Conservation (phyloP, 2,797 vertebrate species). For the Botia kubotai region DNA sequence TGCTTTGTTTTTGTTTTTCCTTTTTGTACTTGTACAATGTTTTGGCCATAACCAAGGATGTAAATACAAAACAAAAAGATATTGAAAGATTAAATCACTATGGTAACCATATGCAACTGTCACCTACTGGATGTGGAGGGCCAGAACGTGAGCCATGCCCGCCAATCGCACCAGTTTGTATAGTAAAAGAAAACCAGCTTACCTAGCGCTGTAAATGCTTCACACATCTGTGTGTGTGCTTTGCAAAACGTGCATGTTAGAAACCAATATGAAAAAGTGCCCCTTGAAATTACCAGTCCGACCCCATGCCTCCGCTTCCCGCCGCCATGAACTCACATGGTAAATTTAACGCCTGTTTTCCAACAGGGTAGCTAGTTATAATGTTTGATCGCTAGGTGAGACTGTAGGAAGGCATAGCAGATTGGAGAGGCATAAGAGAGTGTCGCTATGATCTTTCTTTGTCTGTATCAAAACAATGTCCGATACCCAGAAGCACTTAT, state of each 20-base stretch:
- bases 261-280: slow-evolving; percentile 65
- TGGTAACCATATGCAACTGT: slow-evolving; percentile 70
- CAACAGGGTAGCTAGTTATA: neutral
- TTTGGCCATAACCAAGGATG: slow-evolving; percentile 81
- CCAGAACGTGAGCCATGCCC: slow-evolving; percentile 57
- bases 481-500: slow-evolving; percentile 37
- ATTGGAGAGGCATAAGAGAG: neutral
- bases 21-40: slow-evolving; percentile 52
- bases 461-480: neutral
- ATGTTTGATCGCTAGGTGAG: slow-evolving; percentile 4
- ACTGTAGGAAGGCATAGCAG: neutral
- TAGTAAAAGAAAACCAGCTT: slow-evolving; percentile 58
- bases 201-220: slow-evolving; percentile 68
- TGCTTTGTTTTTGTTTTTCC: slow-evolving; percentile 68
- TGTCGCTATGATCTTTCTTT: neutral
- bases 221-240: slow-evolving; percentile 66
- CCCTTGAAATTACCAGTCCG: slow-evolving; percentile 73
- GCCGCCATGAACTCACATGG: slow-evolving; percentile 18
- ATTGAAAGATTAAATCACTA: slow-evolving; percentile 59
- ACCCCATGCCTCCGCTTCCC: slow-evolving; percentile 71
- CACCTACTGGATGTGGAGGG: slow-evolving; percentile 67
- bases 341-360: too few species aligned
- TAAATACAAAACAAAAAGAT: slow-evolving; percentile 73
- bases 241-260: slow-evolving; percentile 70
- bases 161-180: slow-evolving; percentile 58